Evolutionary conservation across 2,113 vertebrate species (phyloP).

Genomic region (Prochilodus magdalenae): DNA sequence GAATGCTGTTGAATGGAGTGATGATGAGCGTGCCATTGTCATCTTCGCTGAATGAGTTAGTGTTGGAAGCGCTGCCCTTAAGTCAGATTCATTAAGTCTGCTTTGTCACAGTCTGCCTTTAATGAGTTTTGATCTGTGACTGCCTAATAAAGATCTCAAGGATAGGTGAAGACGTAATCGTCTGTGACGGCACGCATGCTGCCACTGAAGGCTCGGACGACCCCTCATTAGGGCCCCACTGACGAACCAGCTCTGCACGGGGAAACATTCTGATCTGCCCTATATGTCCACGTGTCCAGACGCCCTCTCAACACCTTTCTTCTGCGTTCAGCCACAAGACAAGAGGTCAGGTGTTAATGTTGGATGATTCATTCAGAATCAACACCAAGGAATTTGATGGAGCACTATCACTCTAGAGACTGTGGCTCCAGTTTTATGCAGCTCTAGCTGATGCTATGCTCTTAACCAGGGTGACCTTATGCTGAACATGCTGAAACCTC

Average conservation of each 20-base stretch:
- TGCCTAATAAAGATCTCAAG: conserved; percentile 60
- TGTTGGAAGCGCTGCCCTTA: conserved; percentile 41
- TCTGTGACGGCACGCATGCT: conserved; percentile 56
- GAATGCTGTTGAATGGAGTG: neutral
- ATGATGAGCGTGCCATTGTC: neutral
- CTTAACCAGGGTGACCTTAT: too few species aligned
- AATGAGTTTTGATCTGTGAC: conserved; percentile 63
- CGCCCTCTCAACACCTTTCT: neutral
- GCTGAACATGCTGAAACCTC: too few species aligned
- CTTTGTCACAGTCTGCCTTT: conserved; percentile 44
- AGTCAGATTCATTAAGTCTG: conserved; percentile 59
- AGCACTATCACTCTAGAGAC: too few species aligned
- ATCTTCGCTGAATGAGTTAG: neutral
- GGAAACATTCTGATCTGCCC: neutral
- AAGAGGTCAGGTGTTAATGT: too few species aligned
- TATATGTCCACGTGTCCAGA: neutral
- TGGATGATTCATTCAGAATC: too few species aligned
- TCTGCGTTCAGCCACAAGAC: neutral
- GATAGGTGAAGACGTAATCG: conserved; percentile 55
- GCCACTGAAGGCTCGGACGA: conserved; percentile 53
- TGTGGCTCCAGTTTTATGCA: too few species aligned
- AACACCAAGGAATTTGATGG: too few species aligned
- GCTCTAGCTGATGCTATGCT: too few species aligned
- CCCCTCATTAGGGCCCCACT: conserved; percentile 63
- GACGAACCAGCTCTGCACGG: conserved; percentile 43